Conservation (phyloP, 1,140 invertebrate genomes). For the Micrasema longulum region DNA sequence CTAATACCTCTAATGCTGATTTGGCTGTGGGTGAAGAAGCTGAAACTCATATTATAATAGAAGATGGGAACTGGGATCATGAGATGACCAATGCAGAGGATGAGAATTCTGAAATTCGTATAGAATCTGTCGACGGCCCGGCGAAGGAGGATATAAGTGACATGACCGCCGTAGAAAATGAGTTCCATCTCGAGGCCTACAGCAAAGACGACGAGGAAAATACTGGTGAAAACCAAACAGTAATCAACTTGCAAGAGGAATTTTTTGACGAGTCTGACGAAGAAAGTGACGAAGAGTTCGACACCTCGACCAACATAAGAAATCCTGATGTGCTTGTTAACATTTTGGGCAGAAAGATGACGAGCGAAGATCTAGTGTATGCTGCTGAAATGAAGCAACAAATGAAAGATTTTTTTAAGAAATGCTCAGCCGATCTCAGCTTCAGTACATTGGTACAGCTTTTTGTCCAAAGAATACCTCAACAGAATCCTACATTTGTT, state of each 20-base stretch:
- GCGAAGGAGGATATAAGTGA: slow-evolving; percentile 5
- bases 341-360: slow-evolving; percentile 15
- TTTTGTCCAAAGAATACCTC: slow-evolving; percentile 24
- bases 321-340: slow-evolving; percentile 18
- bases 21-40: slow-evolving; percentile 15
- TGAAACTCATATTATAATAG: slow-evolving; percentile 14
- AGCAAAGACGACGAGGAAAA: slow-evolving; percentile 25
- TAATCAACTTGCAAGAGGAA: not conserved
- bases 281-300: slow-evolving; percentile 30
- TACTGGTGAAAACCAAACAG: not conserved
- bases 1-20: slow-evolving; percentile 18
- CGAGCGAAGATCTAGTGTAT: not conserved
- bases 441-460: slow-evolving; percentile 30
- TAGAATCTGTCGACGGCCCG: not conserved
- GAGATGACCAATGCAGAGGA: slow-evolving; percentile 25
- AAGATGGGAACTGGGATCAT: slow-evolving; percentile 30
- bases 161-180: slow-evolving; percentile 22
- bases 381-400: slow-evolving; percentile 35
- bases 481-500: slow-evolving; percentile 20
- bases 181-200: slow-evolving; percentile 29
- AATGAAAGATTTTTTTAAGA: slow-evolving; percentile 40
- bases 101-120: slow-evolving; percentile 8
- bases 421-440: slow-evolving; percentile 13
- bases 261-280: slow-evolving; percentile 23
- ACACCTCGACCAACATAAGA: not conserved